Evolutionary conservation across 2,113 vertebrate genomes (phyloP).

Genomic region (Larimichthys crocea): DNA sequence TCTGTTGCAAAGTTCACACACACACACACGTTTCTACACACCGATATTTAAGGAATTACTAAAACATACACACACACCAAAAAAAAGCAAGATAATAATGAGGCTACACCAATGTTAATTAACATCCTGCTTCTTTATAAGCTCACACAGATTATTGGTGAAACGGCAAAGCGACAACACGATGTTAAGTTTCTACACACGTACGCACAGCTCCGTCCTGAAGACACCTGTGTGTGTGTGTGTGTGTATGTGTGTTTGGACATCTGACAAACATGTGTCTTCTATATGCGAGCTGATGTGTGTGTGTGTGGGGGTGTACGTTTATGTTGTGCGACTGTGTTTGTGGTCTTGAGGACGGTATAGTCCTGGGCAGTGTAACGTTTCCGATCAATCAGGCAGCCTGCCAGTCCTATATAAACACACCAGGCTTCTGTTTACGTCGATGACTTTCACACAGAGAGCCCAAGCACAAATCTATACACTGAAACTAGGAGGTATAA

Average conservation of each 20-base stretch:
- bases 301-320: background rate
- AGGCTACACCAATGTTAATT: background rate
- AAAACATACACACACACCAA: too few species aligned
- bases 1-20: too few species aligned
- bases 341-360: constrained; percentile 37
- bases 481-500: background rate
- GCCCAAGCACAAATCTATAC: constrained; percentile 18
- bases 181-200: background rate
- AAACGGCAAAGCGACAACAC: background rate
- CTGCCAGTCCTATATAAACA: constrained; percentile 58
- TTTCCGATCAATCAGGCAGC: constrained; percentile 70
- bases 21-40: too few species aligned
- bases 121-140: background rate
- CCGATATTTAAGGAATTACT: too few species aligned
- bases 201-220: background rate
- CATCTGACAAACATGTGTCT: background rate
- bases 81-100: too few species aligned
- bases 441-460: constrained; percentile 45
- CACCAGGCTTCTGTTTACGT: constrained; percentile 59
- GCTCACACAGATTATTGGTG: background rate
- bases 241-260: background rate
- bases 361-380: constrained; percentile 19
- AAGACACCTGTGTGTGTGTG: background rate
- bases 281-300: background rate
- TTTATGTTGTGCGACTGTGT: constrained; percentile 25